phyloP scores from a whole-genome alignment of 2,113 vertebrate species.

The Noctilio leporinus region DNA sequence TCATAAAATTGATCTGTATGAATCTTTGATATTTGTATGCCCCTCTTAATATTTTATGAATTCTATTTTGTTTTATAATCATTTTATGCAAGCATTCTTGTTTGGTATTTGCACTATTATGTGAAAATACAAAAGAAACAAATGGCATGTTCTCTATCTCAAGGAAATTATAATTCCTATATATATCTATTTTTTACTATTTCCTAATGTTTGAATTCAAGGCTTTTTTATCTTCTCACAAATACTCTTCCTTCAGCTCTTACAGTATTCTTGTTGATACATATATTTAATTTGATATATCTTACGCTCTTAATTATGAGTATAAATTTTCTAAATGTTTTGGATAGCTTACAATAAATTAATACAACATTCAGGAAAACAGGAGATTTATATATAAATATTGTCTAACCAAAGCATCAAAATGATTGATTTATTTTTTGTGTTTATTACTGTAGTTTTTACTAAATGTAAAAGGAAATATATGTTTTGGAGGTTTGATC shows the following conservation, averaged over 20 bases:
- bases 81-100: neutral
- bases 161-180: neutral
- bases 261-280: neutral
- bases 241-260: neutral
- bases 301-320: neutral
- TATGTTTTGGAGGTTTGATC: neutral
- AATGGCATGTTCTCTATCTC: neutral
- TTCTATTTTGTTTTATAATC: conserved; percentile 17
- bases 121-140: neutral
- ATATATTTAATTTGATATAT: neutral
- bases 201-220: neutral
- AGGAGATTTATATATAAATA: neutral
- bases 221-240: neutral
- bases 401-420: neutral
- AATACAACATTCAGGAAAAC: neutral
- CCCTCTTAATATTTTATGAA: neutral
- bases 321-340: neutral
- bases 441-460: neutral
- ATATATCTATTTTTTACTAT: neutral
- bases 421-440: neutral
- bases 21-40: neutral
- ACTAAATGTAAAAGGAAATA: neutral
- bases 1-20: neutral
- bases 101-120: neutral
- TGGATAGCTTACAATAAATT: neutral